Conservation (phyloP, 2,797 vertebrate genomes). For the Cetoscarus ocellatus region DNA sequence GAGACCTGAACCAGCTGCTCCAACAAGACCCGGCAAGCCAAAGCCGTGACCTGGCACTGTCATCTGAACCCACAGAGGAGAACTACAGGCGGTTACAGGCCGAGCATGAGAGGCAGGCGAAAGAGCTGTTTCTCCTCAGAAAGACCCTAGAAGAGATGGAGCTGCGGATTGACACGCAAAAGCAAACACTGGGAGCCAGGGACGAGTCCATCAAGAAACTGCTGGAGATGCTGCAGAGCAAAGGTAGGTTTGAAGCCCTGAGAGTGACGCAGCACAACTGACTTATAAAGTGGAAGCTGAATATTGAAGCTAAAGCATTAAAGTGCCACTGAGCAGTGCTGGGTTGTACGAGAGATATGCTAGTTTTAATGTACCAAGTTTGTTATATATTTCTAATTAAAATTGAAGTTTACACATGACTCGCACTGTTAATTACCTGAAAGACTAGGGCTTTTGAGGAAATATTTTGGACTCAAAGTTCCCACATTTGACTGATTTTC, state of each 20-base stretch:
- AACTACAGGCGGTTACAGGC: slow-evolving; percentile 91
- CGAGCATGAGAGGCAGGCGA: slow-evolving; percentile 96
- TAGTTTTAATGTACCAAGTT: too few relatives aligned
- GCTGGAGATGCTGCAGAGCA: slow-evolving; percentile 98
- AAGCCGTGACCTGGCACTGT: slow-evolving; percentile 86
- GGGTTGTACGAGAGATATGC: too few relatives aligned
- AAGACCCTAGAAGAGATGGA: slow-evolving; percentile 99
- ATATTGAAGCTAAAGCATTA: too few relatives aligned
- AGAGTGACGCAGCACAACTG: neutral
- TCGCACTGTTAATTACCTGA: too few relatives aligned
- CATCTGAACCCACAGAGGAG: slow-evolving; percentile 94
- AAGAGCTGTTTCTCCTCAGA: slow-evolving; percentile 95
- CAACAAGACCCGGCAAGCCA: slow-evolving; percentile 92
- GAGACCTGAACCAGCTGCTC: slow-evolving; percentile 96
- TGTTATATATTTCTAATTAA: too few relatives aligned
- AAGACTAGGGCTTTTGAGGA: too few relatives aligned
- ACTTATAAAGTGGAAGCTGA: too few relatives aligned
- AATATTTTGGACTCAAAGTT: too few relatives aligned
- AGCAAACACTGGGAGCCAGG: slow-evolving; percentile 95
- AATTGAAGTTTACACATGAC: too few relatives aligned
- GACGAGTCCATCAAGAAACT: slow-evolving; percentile 99
- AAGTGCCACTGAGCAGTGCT: too few relatives aligned
- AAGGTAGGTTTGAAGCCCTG: slow-evolving; percentile 73
- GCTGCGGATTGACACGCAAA: slow-evolving; percentile 96
- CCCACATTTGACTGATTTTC: too few relatives aligned